Evolutionary conservation across 2,888 invertebrate genomes (phyloP).

Genomic region (Teinopalpus imperialis): DNA sequence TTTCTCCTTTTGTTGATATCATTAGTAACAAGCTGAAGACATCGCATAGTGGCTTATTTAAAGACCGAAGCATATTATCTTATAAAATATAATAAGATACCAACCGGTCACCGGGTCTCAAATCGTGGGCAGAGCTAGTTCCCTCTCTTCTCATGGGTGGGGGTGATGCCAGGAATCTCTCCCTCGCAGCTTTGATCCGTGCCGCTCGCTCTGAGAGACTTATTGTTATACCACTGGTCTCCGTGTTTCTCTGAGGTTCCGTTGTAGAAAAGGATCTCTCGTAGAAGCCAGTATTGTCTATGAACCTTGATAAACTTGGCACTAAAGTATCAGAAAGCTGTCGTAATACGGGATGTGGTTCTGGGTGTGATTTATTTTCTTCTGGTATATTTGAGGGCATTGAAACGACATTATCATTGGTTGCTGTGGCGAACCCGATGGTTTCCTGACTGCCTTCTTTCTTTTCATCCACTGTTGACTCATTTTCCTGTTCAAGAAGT

Average conservation of each 20-base stretch:
- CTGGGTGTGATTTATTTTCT: constrained; percentile 33
- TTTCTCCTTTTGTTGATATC: too few relatives aligned
- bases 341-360: constrained; percentile 44
- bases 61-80: too few relatives aligned
- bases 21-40: too few relatives aligned
- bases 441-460: constrained; percentile 62
- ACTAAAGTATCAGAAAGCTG: constrained; percentile 59
- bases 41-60: too few relatives aligned
- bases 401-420: constrained; percentile 67
- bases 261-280: constrained; percentile 60
- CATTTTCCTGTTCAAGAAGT: constrained; percentile 50
- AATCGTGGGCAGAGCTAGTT: constrained; percentile 68
- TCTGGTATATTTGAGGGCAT: constrained; percentile 28
- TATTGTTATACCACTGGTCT: constrained; percentile 47
- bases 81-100: too few relatives aligned
- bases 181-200: constrained; percentile 86
- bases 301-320: constrained; percentile 55
- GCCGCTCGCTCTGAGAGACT: constrained; percentile 76
- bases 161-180: constrained; percentile 85
- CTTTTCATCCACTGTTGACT: constrained; percentile 31
- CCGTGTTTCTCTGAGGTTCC: constrained; percentile 42
- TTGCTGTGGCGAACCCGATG: constrained; percentile 49
- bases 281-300: constrained; percentile 50
- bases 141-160: constrained; percentile 67
- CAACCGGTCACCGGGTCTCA: constrained; percentile 69